Evolutionary conservation across 2,888 invertebrate species (phyloP).

Genomic region (Microplitis deprimator): DNA sequence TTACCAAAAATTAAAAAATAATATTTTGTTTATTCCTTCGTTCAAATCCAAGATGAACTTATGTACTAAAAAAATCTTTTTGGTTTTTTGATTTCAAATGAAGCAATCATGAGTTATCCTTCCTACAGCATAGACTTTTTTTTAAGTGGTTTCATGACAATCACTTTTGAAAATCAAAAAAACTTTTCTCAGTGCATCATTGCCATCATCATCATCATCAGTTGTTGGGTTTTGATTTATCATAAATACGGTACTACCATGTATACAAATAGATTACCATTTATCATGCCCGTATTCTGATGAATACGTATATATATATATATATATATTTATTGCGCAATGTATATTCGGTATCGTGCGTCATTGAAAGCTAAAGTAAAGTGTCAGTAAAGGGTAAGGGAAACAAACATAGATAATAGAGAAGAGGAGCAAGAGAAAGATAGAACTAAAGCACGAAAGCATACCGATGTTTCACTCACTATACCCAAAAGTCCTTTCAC

Average conservation of each 20-base stretch:
- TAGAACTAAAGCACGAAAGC: constrained; percentile 1
- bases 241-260: background rate
- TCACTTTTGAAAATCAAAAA: no score
- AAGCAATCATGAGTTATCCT: no score
- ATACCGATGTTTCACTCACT: constrained; percentile 16
- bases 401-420: constrained; percentile 23
- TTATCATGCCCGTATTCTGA: constrained; percentile 27
- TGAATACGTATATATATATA: background rate
- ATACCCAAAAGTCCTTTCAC: constrained; percentile 27
- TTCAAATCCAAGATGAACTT: no score
- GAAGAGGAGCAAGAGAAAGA: constrained; percentile 10
- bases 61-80: no score
- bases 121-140: no score
- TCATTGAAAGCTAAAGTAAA: background rate
- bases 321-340: background rate
- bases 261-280: constrained; percentile 14
- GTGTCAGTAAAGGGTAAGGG: background rate
- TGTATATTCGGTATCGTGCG: constrained; percentile 34
- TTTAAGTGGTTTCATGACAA: no score
- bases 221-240: background rate
- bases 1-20: no score
- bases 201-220: no score
- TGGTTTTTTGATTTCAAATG: no score
- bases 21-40: no score
- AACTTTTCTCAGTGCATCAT: no score